phyloP scores from a whole-genome alignment of 2,797 vertebrate genomes.

The Rhabdophis nuchalis region DNA sequence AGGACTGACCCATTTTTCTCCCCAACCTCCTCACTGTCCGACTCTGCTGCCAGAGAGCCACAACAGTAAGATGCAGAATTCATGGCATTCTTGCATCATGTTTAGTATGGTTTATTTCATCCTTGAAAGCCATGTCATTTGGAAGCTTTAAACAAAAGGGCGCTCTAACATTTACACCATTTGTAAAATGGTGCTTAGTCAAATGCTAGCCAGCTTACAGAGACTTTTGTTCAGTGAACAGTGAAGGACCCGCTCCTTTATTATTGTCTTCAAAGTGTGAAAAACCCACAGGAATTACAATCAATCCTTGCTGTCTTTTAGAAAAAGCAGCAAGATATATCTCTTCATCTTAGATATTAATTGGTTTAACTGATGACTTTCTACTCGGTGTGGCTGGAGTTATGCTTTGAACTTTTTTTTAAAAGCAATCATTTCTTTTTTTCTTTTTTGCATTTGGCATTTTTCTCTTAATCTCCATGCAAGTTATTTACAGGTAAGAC shows the following conservation, averaged over 20 bases:
- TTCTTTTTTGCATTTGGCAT: not conserved
- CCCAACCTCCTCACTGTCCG: too few species aligned
- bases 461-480: not conserved
- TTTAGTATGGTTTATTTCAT: not conserved
- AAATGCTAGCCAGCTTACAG: not conserved
- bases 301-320: not conserved
- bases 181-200: not conserved
- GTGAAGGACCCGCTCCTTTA: not conserved
- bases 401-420: not conserved
- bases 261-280: not conserved
- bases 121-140: not conserved
- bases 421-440: not conserved
- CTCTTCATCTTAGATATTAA: not conserved
- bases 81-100: not conserved
- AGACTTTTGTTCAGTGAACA: not conserved
- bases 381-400: not conserved
- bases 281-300: not conserved
- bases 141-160: not conserved
- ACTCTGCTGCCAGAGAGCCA: too few species aligned
- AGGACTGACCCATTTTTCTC: too few species aligned
- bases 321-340: not conserved
- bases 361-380: not conserved
- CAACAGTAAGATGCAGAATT: not conserved
- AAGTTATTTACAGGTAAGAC: not conserved
- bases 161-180: not conserved